These are phyloP conservation scores for Callipepla squamata DNA, from an alignment of 2,113 vertebrate genomes.

Conservation along the genomic window DNA sequence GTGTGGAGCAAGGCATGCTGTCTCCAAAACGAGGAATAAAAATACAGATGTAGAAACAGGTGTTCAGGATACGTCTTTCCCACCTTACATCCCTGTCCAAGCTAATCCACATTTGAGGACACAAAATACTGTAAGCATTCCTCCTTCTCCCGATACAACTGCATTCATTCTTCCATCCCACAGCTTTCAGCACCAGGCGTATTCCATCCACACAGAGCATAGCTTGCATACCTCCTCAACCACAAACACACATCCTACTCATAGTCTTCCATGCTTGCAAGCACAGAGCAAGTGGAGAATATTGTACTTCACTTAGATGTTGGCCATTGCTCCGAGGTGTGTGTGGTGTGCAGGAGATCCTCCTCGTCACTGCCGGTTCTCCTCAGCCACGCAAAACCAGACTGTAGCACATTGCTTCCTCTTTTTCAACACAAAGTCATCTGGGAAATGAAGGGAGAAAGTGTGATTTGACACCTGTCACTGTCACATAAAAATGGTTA, in stretches of 20 bases:
- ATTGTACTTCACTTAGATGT: constrained; percentile 23
- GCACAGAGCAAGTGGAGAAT: neutral
- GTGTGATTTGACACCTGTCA: neutral
- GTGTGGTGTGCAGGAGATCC: neutral
- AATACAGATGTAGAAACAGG: constrained; percentile 69
- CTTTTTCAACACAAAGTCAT: neutral
- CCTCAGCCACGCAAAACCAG: fast-evolving
- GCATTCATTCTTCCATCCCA: constrained; percentile 58
- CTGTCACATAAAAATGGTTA: neutral
- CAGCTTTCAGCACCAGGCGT: constrained; percentile 73
- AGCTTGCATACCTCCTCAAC: constrained; percentile 58
- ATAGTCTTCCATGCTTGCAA: constrained; percentile 39
- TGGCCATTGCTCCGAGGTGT: constrained; percentile 9
- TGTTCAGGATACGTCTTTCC: constrained; percentile 71
- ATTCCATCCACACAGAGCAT: constrained; percentile 69
- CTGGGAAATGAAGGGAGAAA: neutral
- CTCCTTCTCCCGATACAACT: constrained; percentile 59
- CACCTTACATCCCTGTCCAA: constrained; percentile 67
- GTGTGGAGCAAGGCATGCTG: neutral
- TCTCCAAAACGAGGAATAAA: constrained; percentile 23
- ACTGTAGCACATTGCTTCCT: neutral
- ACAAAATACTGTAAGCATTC: constrained; percentile 59
- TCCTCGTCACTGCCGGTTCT: neutral
- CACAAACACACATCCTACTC: constrained; percentile 72
- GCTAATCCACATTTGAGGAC: constrained; percentile 65